phyloP scores from a whole-genome alignment of 2,888 invertebrate species.

The Platycnemis pennipes region DNA sequence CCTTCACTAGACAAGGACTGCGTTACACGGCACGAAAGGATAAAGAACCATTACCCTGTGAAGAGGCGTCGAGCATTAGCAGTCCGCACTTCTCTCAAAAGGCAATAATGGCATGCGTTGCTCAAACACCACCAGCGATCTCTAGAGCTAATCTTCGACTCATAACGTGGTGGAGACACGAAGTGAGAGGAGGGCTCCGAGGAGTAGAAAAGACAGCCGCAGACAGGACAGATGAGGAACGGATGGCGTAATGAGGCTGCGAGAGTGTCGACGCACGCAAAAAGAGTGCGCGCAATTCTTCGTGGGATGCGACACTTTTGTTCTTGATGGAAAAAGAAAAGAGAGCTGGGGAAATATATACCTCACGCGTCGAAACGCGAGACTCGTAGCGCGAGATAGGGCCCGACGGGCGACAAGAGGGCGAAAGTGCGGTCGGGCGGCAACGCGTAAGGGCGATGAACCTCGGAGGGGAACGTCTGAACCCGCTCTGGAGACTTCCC shows the following conservation, averaged over 20 bases:
- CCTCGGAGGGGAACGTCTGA: neutral
- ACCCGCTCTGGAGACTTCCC: neutral
- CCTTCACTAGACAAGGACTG: too few species aligned
- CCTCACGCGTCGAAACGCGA: constrained; percentile 2
- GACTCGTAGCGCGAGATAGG: neutral
- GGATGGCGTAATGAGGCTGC: neutral
- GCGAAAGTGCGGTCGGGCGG: neutral
- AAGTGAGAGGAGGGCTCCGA: neutral
- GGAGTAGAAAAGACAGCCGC: neutral
- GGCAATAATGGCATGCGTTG: too few species aligned
- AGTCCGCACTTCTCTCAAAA: too few species aligned
- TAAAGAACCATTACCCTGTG: too few species aligned
- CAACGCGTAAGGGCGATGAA: neutral
- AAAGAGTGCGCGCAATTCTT: neutral
- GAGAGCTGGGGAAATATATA: neutral
- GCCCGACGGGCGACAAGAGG: neutral
- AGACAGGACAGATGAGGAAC: neutral
- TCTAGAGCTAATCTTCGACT: neutral
- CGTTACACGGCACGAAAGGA: too few species aligned
- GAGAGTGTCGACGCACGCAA: neutral
- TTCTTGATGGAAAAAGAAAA: neutral
- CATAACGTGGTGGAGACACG: neutral
- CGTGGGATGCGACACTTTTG: neutral
- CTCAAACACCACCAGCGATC: neutral
- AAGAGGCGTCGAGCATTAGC: too few species aligned